Percentiles rank a stretch among this genome's conserved stretches.
Conservation (phyloP, 2,888 invertebrate genomes). For the Drosophila mayaguana region DNA sequence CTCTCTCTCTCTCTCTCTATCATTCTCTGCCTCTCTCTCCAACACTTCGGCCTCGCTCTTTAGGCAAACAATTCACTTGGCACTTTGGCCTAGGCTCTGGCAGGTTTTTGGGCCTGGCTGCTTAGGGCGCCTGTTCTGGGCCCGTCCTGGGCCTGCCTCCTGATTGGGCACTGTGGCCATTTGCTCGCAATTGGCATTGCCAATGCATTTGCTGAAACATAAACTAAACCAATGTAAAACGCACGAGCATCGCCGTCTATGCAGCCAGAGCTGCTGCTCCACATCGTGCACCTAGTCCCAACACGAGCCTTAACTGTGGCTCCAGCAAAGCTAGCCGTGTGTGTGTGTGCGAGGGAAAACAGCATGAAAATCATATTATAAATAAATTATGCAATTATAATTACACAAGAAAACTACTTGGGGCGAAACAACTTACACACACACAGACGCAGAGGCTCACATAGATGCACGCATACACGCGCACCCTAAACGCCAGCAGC, state of each 20-base stretch:
- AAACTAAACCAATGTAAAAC: conserved; percentile 52
- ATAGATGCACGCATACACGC: conserved; percentile 8
- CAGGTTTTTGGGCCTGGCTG: neutral
- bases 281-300: neutral
- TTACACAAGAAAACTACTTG: conserved; percentile 82
- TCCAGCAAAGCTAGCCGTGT: neutral
- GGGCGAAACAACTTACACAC: conserved; percentile 70
- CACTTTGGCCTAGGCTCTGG: conserved; percentile 38
- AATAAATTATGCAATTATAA: conserved; percentile 81
- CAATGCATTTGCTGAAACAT: conserved; percentile 68
- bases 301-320: neutral
- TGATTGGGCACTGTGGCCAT: conserved; percentile 18
- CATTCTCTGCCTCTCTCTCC: neutral
- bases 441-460: conserved; percentile 4
- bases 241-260: conserved; percentile 13
- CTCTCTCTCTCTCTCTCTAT: neutral
- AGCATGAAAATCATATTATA: conserved; percentile 81
- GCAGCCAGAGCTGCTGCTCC: neutral
- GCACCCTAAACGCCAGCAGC: conserved; percentile 17
- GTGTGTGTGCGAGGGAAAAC: conserved; percentile 57
- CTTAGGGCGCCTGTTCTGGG: neutral
- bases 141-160: neutral
- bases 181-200: conserved; percentile 54
- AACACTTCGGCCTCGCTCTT: conserved; percentile 6
- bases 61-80: conserved; percentile 57